Evolutionary conservation across 2,888 invertebrate species (phyloP).

Genomic region (Clepsis dumicolana): DNA sequence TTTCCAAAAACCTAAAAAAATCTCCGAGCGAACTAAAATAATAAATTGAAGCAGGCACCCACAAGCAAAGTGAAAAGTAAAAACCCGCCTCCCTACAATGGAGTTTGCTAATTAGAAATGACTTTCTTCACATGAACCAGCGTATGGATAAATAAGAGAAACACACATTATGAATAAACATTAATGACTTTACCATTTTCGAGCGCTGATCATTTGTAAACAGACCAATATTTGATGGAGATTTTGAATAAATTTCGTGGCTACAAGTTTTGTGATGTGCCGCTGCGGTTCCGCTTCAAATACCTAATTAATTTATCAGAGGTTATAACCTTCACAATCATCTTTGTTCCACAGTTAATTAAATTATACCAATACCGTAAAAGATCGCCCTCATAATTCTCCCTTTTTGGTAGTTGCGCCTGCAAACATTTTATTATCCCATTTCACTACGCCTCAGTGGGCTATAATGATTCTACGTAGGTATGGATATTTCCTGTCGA

Average conservation of each 20-base stretch:
- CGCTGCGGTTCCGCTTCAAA: background rate
- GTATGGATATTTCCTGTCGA: conserved; percentile 20
- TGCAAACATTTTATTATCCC: conserved; percentile 27
- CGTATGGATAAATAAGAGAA: conserved; percentile 32
- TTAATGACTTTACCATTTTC: conserved; percentile 16
- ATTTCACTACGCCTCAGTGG: conserved; percentile 28
- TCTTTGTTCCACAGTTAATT: conserved; percentile 7
- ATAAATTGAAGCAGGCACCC: conserved; percentile 11
- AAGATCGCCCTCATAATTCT: conserved; percentile 6
- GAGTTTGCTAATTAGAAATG: conserved; percentile 42
- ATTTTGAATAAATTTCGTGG: conserved; percentile 5
- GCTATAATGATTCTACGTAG: conserved; percentile 24
- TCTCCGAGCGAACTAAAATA: background rate
- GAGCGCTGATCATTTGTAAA: conserved; percentile 19
- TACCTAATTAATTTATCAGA: background rate
- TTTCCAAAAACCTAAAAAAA: background rate
- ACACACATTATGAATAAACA: conserved; percentile 39
- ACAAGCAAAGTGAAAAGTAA: conserved; percentile 27
- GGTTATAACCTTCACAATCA: background rate
- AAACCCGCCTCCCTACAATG: conserved; percentile 32
- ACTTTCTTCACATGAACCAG: conserved; percentile 37
- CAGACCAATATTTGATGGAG: conserved; percentile 12
- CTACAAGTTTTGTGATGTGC: conserved; percentile 10
- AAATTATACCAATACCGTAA: conserved; percentile 4
- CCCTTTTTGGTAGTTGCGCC: conserved; percentile 14